These are phyloP conservation scores for Typhlomys cinereus DNA, from an alignment of 2,113 vertebrate genomes.

Conservation along the genomic window DNA sequence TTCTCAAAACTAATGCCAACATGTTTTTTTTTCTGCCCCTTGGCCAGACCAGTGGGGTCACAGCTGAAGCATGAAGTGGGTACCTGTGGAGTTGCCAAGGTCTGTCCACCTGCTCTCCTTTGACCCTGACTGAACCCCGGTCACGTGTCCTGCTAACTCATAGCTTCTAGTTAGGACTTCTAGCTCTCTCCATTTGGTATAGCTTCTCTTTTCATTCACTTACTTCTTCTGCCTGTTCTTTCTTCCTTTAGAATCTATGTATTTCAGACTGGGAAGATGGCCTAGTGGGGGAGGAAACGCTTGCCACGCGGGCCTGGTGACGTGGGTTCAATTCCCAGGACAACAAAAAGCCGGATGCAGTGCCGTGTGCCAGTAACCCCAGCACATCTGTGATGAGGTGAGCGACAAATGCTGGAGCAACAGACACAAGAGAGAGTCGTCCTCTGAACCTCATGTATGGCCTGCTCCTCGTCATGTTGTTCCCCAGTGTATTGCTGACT, in stretches of 20 bases:
- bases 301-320: too few relatives aligned
- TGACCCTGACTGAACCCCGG: not conserved
- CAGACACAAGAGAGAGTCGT: too few relatives aligned
- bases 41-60: not conserved
- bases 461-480: not conserved
- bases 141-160: not conserved
- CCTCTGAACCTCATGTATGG: too few relatives aligned
- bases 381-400: too few relatives aligned
- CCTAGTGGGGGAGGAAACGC: too few relatives aligned
- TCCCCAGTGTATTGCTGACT: not conserved
- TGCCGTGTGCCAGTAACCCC: too few relatives aligned
- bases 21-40: not conserved
- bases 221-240: not conserved
- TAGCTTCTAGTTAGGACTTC: not conserved
- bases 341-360: too few relatives aligned
- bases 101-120: too few relatives aligned
- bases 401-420: too few relatives aligned
- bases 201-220: not conserved
- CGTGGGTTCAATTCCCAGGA: too few relatives aligned
- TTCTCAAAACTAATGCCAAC: not conserved
- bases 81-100: accelerated
- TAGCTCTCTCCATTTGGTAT: not conserved
- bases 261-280: too few relatives aligned
- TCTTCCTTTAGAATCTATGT: not conserved
- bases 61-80: accelerated